Base-by-base conservation (phyloP, 2,888 invertebrate genomes). In the Tipula unca region DNA sequence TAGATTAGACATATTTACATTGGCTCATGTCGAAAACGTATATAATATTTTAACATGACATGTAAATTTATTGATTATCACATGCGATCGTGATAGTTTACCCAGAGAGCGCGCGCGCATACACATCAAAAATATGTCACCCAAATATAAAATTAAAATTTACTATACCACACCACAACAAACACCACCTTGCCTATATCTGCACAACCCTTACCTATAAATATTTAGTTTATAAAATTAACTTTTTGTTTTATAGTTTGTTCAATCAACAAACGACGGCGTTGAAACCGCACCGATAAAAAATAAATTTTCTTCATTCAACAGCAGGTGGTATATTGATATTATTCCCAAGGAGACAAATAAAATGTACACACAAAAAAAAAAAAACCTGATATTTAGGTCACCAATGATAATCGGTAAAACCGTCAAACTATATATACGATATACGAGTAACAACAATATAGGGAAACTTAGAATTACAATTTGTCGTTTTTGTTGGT, bases 271-370 rank as follows among this genome's bases (percentile, higher is more conserved):
- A 48, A 48, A 48, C 48, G 17, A 48, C 25, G 69, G 13, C 25
- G 69, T 48, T 69, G 3, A 25, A 69, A 69, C 69, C 69, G 25
- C 69, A 69, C 69, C 25, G 25, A 69, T 69, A 69, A 69, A 69
- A 69, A 25, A 69, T 25, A 69, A 69, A 69, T 69, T 69, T 69
- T 25, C 69, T 69, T 69, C 69, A 69, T 69, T 69, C 25, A 69
- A 69, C 69, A 69, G 69, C 69, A 69, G 69, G 69, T 69, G 69
- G 69, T 69, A 69, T 69, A 69, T 69, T 69, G 69, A 69, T 69
- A 69, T 25, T 69, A 69, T 69, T 69, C 69, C 69, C 69, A 69
- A 69, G 69, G 20, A 69, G 69, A 69, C 69, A 69, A 69, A 69
- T 1, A 69, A 69, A 69, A 54, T 39, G 39, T 39, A 54, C 48